Percentiles rank a stretch among this genome's conserved stretches.
phyloP scores from a whole-genome alignment of 2,888 invertebrate species.

The Drosophila lutescens region DNA sequence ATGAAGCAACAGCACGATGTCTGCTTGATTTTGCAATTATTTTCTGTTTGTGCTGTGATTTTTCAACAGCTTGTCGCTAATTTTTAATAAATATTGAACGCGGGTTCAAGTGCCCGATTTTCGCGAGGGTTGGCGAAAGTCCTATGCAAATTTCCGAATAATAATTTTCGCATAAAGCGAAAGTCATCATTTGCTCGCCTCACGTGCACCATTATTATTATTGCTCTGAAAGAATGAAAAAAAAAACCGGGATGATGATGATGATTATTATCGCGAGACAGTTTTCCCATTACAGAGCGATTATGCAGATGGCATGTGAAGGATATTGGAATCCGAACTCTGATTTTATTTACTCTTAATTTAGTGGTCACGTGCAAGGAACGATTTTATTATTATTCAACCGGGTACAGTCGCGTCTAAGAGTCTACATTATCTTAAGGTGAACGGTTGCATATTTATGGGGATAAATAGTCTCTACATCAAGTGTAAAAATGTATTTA shows the following conservation, averaged over 20 bases:
- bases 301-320: conserved; percentile 29
- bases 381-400: conserved; percentile 6
- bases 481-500: background rate
- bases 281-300: conserved; percentile 50
- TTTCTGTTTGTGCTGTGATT: conserved; percentile 25
- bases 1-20: conserved; percentile 18
- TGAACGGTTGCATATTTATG: conserved; percentile 12
- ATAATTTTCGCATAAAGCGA: conserved; percentile 63
- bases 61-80: conserved; percentile 74
- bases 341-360: conserved; percentile 33
- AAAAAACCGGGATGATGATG: conserved; percentile 25
- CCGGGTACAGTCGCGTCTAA: conserved; percentile 17
- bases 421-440: background rate
- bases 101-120: conserved; percentile 31
- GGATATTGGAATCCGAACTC: background rate
- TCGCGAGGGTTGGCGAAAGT: conserved; percentile 15
- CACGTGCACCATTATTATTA: conserved; percentile 70
- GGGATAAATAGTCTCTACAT: background rate
- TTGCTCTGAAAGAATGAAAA: conserved; percentile 25
- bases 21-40: conserved; percentile 28
- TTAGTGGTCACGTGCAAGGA: conserved; percentile 32
- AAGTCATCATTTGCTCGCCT: conserved; percentile 63
- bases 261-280: conserved; percentile 62
- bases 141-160: conserved; percentile 30
- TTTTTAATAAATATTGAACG: conserved; percentile 75